Base-by-base conservation (phyloP, 1,140 invertebrate genomes). In the Drosophila jambulina region DNA sequence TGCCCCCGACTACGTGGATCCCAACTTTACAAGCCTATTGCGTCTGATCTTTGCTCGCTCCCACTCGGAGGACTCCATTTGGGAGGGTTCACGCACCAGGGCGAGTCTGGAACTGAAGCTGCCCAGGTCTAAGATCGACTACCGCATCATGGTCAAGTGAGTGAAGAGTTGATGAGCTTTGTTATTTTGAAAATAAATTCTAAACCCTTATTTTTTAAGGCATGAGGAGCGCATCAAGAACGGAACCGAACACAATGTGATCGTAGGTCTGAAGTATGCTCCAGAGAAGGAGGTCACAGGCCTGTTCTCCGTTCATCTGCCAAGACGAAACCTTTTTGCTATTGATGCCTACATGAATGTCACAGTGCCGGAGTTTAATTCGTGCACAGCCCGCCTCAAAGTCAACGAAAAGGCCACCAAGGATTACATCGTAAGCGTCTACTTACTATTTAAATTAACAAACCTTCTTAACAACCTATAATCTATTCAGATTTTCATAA, bases 261-360 rank as follows among this genome's bases (percentile, higher is more conserved):
- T 92, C 6, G 54, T 91, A 46, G 74, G 91, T 19, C 40, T 92
- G 0, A 92, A 91, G 23, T 94, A 94, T 76, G 93, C 92, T 27
- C 87, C 93, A 7, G 94, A 93, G 4, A 96, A 96, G 82, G 94
- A 96, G 85, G 94, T 95, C 23, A 94, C 92, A 0, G 82, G 95
- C 1, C 85, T 93, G 0, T 91, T 95, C 3, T 95, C 93, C 25
- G 91, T 92, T 1, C 93, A 94, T 13, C 93, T 95, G 72, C 95
- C 95, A 2, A 92, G 94, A 3, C 92, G 94, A 2, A 88, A 92
- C 5, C 80, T 95, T 21, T 94, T 95, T 69, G 92, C 93, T 5
- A 92, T 95, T 29, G 95, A 96, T 83, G 94, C 93, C 5, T 94
- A 94, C 48, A 93, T 95, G 36, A 95, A 95, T 79, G 77, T 96